Evolutionary conservation across 2,113 vertebrate genomes (phyloP).

Genomic region (Donacobius atricapilla): DNA sequence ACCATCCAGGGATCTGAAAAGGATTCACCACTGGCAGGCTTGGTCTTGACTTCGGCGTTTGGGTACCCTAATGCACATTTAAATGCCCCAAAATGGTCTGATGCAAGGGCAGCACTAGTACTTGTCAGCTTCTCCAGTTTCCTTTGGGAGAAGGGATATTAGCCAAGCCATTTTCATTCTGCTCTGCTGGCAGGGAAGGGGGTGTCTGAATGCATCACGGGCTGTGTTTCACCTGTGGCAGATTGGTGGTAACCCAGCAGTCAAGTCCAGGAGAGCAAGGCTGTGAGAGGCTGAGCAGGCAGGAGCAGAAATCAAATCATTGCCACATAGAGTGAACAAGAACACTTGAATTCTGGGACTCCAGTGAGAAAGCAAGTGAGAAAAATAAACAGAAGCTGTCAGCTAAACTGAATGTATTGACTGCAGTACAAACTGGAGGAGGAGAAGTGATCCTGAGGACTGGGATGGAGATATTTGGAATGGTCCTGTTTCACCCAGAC

Average conservation of each 20-base stretch:
- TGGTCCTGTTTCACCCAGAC: neutral
- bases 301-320: constrained; percentile 43
- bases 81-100: neutral
- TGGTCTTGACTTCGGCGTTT: neutral
- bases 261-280: neutral
- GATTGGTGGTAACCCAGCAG: constrained; percentile 33
- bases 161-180: neutral
- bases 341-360: constrained; percentile 18
- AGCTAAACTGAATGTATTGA: neutral
- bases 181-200: neutral
- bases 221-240: neutral
- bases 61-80: neutral
- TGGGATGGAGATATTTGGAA: neutral
- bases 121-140: neutral
- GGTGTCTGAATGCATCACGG: neutral
- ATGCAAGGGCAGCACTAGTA: neutral
- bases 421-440: neutral
- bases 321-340: neutral
- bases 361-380: neutral
- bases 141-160: neutral
- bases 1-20: neutral
- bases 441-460: neutral
- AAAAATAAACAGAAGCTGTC: constrained; percentile 18
- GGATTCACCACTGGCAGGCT: neutral
- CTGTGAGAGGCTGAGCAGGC: neutral